Evolutionary conservation across 1,140 invertebrate species (phyloP).

Genomic region (Drosophila arizonae): DNA sequence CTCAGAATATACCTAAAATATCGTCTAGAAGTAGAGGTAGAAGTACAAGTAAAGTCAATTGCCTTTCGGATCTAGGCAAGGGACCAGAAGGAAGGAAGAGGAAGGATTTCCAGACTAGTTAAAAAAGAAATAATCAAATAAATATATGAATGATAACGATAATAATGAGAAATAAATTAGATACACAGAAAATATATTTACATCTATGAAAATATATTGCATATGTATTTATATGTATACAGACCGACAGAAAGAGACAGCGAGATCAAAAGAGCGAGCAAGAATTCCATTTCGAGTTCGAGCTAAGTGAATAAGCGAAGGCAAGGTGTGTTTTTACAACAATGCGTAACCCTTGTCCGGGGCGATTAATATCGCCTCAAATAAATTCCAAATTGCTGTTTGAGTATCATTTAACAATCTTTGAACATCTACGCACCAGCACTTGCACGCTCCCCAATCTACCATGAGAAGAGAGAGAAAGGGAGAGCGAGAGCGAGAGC

Average conservation of each 20-base stretch:
- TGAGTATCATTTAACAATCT: constrained; percentile 77
- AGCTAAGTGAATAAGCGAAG: constrained; percentile 11
- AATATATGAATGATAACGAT: no score
- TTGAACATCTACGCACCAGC: constrained; percentile 63
- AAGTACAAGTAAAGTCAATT: no score
- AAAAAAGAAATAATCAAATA: no score
- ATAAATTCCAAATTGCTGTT: constrained; percentile 73
- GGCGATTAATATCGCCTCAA: constrained; percentile 74
- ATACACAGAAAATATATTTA: not conserved
- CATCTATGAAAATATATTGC: not conserved
- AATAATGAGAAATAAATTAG: no score
- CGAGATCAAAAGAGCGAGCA: not conserved
- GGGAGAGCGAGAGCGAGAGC: not conserved
- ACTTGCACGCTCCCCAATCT: constrained; percentile 15
- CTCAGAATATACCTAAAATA: no score
- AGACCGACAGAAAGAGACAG: not conserved
- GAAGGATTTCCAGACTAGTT: no score
- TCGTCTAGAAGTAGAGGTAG: no score
- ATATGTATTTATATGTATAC: no score
- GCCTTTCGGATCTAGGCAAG: no score
- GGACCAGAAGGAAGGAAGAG: no score
- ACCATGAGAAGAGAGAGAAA: not conserved
- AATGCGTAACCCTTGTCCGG: constrained; percentile 62
- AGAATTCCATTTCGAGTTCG: not conserved
- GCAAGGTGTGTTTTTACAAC: constrained; percentile 53